phyloP scores from a whole-genome alignment of 2,888 invertebrate species.

The Ceriagrion tenellum region DNA sequence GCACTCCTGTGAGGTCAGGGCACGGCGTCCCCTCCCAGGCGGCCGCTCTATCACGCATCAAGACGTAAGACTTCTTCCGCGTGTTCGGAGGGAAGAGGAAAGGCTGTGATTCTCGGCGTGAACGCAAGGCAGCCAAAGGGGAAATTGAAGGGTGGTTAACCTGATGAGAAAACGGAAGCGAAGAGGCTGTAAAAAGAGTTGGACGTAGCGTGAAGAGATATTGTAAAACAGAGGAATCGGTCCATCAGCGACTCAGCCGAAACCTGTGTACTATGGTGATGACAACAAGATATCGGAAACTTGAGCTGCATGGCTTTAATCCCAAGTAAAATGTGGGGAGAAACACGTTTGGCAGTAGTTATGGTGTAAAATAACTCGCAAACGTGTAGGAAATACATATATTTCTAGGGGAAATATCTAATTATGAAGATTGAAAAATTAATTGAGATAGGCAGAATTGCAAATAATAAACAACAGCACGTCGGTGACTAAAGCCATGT shows the following conservation, averaged over 20 bases:
- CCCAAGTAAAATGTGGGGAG: no score
- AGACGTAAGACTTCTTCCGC: neutral
- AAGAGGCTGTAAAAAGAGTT: neutral
- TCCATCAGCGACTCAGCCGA: neutral
- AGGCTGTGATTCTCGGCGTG: neutral
- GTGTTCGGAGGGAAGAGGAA: neutral
- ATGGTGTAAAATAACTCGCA: no score
- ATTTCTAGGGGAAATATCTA: no score
- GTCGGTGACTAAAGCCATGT: no score
- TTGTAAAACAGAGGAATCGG: neutral
- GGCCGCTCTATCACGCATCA: slow-evolving; percentile 50
- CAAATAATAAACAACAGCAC: no score
- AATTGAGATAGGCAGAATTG: no score
- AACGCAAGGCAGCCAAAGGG: neutral
- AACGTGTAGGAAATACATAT: no score
- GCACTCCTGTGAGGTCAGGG: slow-evolving; percentile 41
- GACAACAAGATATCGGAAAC: neutral
- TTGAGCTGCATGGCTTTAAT: no score
- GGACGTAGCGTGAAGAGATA: neutral
- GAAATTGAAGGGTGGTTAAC: neutral
- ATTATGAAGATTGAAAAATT: no score
- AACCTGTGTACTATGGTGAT: neutral
- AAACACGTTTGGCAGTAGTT: no score
- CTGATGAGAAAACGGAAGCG: neutral
- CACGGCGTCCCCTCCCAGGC: neutral